A percentile compares a stretch with the other conserved stretches of the same genome.
Evolutionary conservation across 2,888 invertebrate genomes (phyloP).

Genomic region (Drosophila robusta): DNA sequence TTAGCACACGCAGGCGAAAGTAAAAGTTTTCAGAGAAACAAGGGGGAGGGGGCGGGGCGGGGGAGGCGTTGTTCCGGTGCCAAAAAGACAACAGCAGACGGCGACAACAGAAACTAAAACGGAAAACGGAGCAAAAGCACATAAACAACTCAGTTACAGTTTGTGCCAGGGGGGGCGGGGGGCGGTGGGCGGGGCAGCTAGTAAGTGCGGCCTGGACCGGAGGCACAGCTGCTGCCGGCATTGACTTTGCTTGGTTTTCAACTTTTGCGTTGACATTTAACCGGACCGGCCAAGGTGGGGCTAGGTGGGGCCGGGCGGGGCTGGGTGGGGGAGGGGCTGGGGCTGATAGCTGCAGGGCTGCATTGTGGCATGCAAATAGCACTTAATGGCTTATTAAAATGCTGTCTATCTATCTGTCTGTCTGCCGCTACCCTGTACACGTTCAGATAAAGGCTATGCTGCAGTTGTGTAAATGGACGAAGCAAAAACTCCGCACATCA

Average conservation of each 20-base stretch:
- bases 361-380: conserved; percentile 40
- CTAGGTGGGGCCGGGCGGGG: not conserved
- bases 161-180: conserved; percentile 39
- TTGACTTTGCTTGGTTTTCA: conserved; percentile 33
- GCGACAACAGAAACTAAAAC: conserved; percentile 36
- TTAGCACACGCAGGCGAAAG: conserved; percentile 57
- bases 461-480: too few relatives aligned
- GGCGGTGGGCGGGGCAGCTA: not conserved
- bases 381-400: conserved; percentile 75
- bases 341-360: conserved; percentile 5
- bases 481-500: too few relatives aligned
- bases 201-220: conserved; percentile 19
- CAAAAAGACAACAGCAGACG: conserved; percentile 35
- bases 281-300: not conserved
- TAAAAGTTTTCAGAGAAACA: conserved; percentile 28
- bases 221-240: conserved; percentile 61
- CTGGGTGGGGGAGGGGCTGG: not conserved
- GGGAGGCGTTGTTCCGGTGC: conserved; percentile 8
- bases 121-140: conserved; percentile 50
- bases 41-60: too few relatives aligned
- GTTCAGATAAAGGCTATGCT: not conserved
- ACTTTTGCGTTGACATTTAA: conserved; percentile 54
- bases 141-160: conserved; percentile 78
- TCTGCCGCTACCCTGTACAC: not conserved
- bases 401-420: conserved; percentile 28